A percentile compares a stretch with the other conserved stretches of the same genome.
Evolutionary conservation across 2,888 invertebrate genomes (phyloP).

Genomic region (Tachystola acroxantha): DNA sequence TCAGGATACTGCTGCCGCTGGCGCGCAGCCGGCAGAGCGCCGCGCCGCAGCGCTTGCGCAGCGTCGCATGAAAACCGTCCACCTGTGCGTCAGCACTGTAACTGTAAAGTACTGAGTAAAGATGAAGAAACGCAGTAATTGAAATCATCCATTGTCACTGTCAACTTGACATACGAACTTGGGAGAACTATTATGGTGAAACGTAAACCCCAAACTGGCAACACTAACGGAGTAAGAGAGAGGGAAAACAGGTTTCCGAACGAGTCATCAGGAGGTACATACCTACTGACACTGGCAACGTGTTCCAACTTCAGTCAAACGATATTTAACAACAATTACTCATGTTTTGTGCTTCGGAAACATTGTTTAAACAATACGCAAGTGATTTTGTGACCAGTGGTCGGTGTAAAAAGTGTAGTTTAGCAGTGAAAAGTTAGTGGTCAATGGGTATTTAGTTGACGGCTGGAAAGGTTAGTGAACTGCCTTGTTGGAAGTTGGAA

Average conservation of each 20-base stretch:
- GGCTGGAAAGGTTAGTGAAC: constrained; percentile 5
- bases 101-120: too few species aligned
- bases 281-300: constrained; percentile 28
- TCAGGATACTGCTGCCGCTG: too few species aligned
- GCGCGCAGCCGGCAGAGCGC: too few species aligned
- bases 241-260: constrained; percentile 54
- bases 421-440: background rate
- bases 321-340: constrained; percentile 53
- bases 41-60: too few species aligned
- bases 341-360: constrained; percentile 41
- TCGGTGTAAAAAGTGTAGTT: constrained; percentile 9
- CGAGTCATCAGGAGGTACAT: constrained; percentile 43
- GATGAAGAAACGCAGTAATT: too few species aligned
- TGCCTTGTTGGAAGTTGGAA: constrained; percentile 1
- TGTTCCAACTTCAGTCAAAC: constrained; percentile 46
- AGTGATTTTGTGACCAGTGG: constrained; percentile 16
- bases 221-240: constrained; percentile 54
- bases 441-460: too few species aligned
- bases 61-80: too few species aligned
- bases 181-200: too few species aligned
- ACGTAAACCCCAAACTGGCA: constrained; percentile 27
- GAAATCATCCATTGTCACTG: too few species aligned
- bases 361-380: constrained; percentile 37
- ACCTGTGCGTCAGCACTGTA: too few species aligned
- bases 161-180: too few species aligned